A percentile compares a stretch with the other conserved stretches of the same genome.
These are phyloP conservation scores for Tetropium fuscum DNA, from an alignment of 2,888 invertebrate species.

Conservation along the genomic window DNA sequence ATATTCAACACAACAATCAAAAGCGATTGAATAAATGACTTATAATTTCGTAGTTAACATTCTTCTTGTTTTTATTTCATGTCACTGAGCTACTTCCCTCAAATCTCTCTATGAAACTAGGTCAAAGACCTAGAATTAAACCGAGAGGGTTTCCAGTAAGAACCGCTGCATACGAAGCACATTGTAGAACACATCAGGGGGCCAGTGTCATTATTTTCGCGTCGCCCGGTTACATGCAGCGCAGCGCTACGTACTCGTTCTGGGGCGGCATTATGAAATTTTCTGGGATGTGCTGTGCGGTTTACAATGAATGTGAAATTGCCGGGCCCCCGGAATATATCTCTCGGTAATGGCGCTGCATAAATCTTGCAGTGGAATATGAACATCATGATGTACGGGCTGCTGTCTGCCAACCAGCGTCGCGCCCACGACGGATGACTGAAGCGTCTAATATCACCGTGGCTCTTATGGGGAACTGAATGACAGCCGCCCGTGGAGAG, in stretches of 20 bases:
- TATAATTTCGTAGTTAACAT: too few species aligned
- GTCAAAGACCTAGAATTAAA: too few species aligned
- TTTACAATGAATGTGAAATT: conserved; percentile 58
- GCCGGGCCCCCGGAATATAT: conserved; percentile 54
- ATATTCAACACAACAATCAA: too few species aligned
- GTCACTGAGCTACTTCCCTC: too few species aligned
- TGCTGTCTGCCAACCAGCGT: conserved; percentile 38
- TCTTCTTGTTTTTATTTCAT: too few species aligned
- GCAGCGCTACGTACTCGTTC: conserved; percentile 24
- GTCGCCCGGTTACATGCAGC: conserved; percentile 1
- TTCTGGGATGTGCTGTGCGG: conserved; percentile 48
- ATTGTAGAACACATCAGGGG: not conserved
- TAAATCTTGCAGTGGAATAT: conserved; percentile 57
- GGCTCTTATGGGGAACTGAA: conserved; percentile 33
- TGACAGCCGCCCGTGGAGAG: conserved; percentile 8
- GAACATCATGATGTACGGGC: conserved; percentile 57
- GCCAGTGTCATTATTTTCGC: conserved; percentile 10
- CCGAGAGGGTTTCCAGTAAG: not conserved
- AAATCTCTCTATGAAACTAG: too few species aligned
- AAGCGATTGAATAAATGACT: too few species aligned
- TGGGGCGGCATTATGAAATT: conserved; percentile 45
- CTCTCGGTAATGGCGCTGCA: conserved; percentile 54
- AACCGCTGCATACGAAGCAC: not conserved
- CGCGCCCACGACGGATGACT: conserved; percentile 45
- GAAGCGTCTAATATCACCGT: conserved; percentile 48